Evolutionary conservation across 1,140 invertebrate genomes (phyloP).

Genomic region (Onthophagus taurus): DNA sequence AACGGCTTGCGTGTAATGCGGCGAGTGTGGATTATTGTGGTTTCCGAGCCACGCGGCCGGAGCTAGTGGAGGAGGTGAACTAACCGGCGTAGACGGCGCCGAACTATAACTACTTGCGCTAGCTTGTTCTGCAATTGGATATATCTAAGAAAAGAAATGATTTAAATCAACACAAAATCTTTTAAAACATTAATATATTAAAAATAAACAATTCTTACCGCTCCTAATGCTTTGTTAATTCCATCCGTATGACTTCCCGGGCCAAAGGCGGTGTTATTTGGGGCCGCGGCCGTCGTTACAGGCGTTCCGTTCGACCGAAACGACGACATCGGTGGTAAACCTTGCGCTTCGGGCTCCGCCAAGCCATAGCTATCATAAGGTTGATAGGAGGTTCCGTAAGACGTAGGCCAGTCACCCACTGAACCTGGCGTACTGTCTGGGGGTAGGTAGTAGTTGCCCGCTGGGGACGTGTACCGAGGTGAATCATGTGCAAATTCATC

Average conservation of each 20-base stretch:
- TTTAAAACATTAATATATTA: background rate
- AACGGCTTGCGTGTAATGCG: conserved; percentile 45
- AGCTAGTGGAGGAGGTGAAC: conserved; percentile 73
- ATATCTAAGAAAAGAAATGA: conserved; percentile 52
- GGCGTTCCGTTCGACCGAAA: conserved; percentile 60
- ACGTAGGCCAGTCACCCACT: conserved; percentile 34
- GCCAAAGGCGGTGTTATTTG: conserved; percentile 35
- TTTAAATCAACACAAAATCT: background rate
- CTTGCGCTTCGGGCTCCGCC: conserved; percentile 54
- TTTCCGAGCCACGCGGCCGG: conserved; percentile 44
- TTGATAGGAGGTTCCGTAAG: conserved; percentile 42
- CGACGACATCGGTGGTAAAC: conserved; percentile 88
- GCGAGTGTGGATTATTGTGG: conserved; percentile 41
- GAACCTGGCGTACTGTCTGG: conserved; percentile 34
- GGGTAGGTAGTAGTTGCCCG: conserved; percentile 53
- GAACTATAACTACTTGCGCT: conserved; percentile 88
- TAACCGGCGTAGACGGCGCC: conserved; percentile 74
- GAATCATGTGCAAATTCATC: conserved; percentile 79
- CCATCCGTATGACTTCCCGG: conserved; percentile 55
- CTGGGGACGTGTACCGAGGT: conserved; percentile 76
- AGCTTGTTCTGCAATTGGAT: conserved; percentile 66
- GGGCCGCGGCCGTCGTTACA: conserved; percentile 41
- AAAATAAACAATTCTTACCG: conserved; percentile 43
- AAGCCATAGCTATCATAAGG: conserved; percentile 48
- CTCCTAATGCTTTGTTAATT: conserved; percentile 69